Conservation (phyloP, 1,140 invertebrate species). For the Brevipalpus yothersi region DNA sequence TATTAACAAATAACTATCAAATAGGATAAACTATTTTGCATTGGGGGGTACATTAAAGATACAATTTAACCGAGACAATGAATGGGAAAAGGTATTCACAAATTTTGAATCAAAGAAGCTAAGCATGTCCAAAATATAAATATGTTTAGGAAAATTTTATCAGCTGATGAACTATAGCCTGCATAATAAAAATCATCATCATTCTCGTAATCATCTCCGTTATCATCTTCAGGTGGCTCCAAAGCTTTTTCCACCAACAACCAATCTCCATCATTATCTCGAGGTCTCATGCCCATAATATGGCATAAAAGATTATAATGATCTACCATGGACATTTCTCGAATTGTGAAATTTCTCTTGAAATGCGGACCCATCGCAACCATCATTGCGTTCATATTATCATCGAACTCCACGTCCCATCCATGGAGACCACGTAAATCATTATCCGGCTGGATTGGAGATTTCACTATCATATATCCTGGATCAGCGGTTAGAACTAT, state of each 20-base stretch:
- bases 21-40: too few species aligned
- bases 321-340: conserved; percentile 10
- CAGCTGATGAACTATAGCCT: too few species aligned
- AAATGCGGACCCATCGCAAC: conserved; percentile 7
- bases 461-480: not conserved
- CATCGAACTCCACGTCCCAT: conserved; percentile 1
- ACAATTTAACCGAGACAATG: too few species aligned
- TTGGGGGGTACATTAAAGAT: too few species aligned
- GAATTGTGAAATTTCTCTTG: conserved; percentile 5
- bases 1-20: too few species aligned
- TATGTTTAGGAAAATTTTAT: too few species aligned
- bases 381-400: conserved; percentile 1
- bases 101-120: too few species aligned
- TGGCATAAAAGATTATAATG: conserved; percentile 11
- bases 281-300: conserved; percentile 8
- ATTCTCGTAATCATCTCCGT: not conserved
- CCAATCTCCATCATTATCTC: conserved; percentile 11
- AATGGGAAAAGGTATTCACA: too few species aligned
- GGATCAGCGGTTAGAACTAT: conserved; percentile 23
- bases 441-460: not conserved
- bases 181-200: too few species aligned
- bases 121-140: too few species aligned
- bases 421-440: conserved; percentile 1
- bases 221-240: conserved; percentile 2
- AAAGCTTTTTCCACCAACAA: conserved; percentile 13